Percentiles rank a stretch among this genome's conserved stretches.
phyloP scores from a whole-genome alignment of 1,140 invertebrate species.

The Babylonia areolata region DNA sequence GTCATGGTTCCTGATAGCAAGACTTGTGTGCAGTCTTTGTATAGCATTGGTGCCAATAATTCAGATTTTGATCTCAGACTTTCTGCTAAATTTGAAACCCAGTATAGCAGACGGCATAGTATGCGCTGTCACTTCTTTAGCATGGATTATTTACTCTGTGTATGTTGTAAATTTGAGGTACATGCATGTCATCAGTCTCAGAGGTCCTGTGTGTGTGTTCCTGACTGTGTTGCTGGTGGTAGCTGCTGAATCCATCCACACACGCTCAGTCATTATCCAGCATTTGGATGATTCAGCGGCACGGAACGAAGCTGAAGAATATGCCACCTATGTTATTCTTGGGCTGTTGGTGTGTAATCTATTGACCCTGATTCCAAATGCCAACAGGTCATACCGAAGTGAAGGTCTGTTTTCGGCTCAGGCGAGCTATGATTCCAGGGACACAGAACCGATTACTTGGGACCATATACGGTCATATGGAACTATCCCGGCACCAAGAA shows the following conservation, averaged over 20 bases:
- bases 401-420: slow-evolving; percentile 60
- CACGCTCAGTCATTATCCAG: slow-evolving; percentile 66
- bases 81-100: slow-evolving; percentile 76
- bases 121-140: slow-evolving; percentile 81
- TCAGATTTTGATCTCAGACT: slow-evolving; percentile 81
- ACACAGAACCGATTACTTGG: slow-evolving; percentile 76
- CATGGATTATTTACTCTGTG: slow-evolving; percentile 87
- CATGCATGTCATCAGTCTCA: slow-evolving; percentile 79
- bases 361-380: slow-evolving; percentile 66
- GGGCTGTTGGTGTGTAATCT: slow-evolving; percentile 67
- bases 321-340: slow-evolving; percentile 58
- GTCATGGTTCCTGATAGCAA: slow-evolving; percentile 58
- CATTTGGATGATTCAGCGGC: slow-evolving; percentile 64
- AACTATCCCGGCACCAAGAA: slow-evolving; percentile 80
- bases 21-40: slow-evolving; percentile 63
- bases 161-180: slow-evolving; percentile 83
- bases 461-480: slow-evolving; percentile 77
- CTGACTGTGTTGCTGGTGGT: slow-evolving; percentile 82
- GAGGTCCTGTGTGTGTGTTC: slow-evolving; percentile 84
- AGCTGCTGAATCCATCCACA: slow-evolving; percentile 78
- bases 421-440: slow-evolving; percentile 60
- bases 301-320: slow-evolving; percentile 78
- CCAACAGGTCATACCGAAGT: slow-evolving; percentile 55
- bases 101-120: slow-evolving; percentile 83
- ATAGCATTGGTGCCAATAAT: slow-evolving; percentile 81